phyloP scores from a whole-genome alignment of 2,888 invertebrate species.

The Phlogophora meticulosa region DNA sequence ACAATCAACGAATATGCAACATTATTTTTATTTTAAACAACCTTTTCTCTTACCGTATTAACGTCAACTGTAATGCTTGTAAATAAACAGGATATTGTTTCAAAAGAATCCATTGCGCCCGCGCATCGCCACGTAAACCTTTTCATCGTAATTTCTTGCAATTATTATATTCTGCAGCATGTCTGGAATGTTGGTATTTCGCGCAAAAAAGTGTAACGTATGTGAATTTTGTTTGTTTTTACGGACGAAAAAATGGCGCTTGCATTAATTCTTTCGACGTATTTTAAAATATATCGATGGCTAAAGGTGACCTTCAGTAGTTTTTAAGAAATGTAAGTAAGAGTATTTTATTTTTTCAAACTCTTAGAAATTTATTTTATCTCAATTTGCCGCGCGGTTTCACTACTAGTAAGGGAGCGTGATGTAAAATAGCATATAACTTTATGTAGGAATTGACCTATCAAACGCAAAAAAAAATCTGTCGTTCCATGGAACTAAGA shows the following conservation, averaged over 20 bases:
- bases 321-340: neutral
- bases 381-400: neutral
- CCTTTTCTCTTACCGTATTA: slow-evolving; percentile 18
- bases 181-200: slow-evolving; percentile 28
- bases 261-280: slow-evolving; percentile 4
- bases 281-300: slow-evolving; percentile 20
- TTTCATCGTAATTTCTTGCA: slow-evolving; percentile 37
- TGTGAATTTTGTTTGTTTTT: slow-evolving; percentile 30
- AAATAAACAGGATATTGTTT: slow-evolving; percentile 17
- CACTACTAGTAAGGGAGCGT: too few relatives aligned
- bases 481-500: too few relatives aligned
- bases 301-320: slow-evolving; percentile 1
- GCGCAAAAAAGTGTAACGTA: slow-evolving; percentile 20
- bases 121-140: slow-evolving; percentile 4
- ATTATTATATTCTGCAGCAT: slow-evolving; percentile 25
- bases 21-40: slow-evolving; percentile 8
- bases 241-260: slow-evolving; percentile 12
- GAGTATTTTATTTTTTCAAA: neutral
- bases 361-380: neutral
- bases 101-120: slow-evolving; percentile 32
- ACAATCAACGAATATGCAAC: neutral
- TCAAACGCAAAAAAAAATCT: too few relatives aligned
- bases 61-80: slow-evolving; percentile 7
- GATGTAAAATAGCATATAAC: too few relatives aligned
- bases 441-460: too few relatives aligned